Base-by-base conservation (phyloP, 2,888 invertebrate genomes). In the Rhagium mordax region DNA sequence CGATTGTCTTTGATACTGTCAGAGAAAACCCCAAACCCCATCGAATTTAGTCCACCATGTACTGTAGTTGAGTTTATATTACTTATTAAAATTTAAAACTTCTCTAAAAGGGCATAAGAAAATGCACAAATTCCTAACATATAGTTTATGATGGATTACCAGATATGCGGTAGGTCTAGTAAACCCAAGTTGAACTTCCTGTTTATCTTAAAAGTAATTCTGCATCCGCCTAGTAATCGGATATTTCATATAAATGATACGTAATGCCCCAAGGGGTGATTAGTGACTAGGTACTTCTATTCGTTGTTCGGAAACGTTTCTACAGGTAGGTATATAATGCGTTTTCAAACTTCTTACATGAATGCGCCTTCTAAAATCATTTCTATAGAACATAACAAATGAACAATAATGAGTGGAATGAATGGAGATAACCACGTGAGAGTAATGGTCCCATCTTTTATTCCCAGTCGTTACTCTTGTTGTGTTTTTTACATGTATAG, bases 181-280 rank as follows among this genome's bases (percentile, higher is more conserved):
- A 13, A 13, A 41, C 4, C 41, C 41, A 2, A 41, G n/a, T 41
- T 41, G 13, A 41, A 41, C 41, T 41, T 41, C 41, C 41, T 41
- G 41, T 41, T 41, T 41, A 41, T 41, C 13, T 41, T 4, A 13
- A 41, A 24, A 41, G 41, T 41, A 41, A 41, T 59, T 29, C 29
- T 59, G 29, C 29, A 59, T 16, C 27, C 24, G 55, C 8, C 18
- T 21, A 7, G 59, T 18, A 59, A 59, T 59, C 24, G 16, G 18
- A 59, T 59, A 59, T 59, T 41, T 57, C 27, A 57, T 24, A 57
- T n/a, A 57, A 57, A 57, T 57, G 6, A 8, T 15, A n/a, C 7
- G n/a, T 13, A 27, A 24, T 57, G 55, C 24, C 27, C 27, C n/a
- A 24, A 24, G 24, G 24, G 24, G 55, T 27, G 24, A 57, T 24